Percentiles rank a stretch among this genome's conserved stretches.
Evolutionary conservation across 53 echinoderm and acorn worm species (phyloP).

Genomic region (Crossaster papposus): DNA sequence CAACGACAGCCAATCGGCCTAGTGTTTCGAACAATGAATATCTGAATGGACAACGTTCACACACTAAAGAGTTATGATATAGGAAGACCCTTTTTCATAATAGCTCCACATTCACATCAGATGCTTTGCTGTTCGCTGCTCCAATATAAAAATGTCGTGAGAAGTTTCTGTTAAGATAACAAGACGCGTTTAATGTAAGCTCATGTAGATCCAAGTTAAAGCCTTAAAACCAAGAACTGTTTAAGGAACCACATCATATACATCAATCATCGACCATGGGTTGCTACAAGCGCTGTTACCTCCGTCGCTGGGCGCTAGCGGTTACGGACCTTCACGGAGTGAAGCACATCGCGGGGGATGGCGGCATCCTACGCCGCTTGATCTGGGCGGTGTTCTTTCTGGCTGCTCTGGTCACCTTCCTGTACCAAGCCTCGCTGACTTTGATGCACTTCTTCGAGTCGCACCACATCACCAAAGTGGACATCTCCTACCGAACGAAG

Average conservation of each 20-base stretch:
- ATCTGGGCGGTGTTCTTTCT: slow-evolving; percentile 63
- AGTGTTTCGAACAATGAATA: background rate
- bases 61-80: background rate
- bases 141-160: too few species aligned
- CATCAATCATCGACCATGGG: background rate
- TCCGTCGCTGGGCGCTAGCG: slow-evolving; percentile 53
- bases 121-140: background rate
- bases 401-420: slow-evolving; percentile 32
- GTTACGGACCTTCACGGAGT: slow-evolving; percentile 67
- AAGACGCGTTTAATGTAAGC: too few species aligned
- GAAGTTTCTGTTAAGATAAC: too few species aligned
- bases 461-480: slow-evolving; percentile 66
- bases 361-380: slow-evolving; percentile 50
- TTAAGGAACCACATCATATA: too few species aligned
- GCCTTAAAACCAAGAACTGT: too few species aligned
- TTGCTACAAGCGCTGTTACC: slow-evolving; percentile 46
- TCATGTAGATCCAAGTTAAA: too few species aligned
- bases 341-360: slow-evolving; percentile 69
- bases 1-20: background rate
- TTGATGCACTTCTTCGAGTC: slow-evolving; percentile 44
- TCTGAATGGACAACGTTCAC: background rate
- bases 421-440: slow-evolving; percentile 12
- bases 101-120: background rate
- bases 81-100: too few species aligned
- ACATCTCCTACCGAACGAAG: slow-evolving; percentile 41